Evolutionary conservation across 2,888 invertebrate species (phyloP).

Genomic region (Andrena dorsata): DNA sequence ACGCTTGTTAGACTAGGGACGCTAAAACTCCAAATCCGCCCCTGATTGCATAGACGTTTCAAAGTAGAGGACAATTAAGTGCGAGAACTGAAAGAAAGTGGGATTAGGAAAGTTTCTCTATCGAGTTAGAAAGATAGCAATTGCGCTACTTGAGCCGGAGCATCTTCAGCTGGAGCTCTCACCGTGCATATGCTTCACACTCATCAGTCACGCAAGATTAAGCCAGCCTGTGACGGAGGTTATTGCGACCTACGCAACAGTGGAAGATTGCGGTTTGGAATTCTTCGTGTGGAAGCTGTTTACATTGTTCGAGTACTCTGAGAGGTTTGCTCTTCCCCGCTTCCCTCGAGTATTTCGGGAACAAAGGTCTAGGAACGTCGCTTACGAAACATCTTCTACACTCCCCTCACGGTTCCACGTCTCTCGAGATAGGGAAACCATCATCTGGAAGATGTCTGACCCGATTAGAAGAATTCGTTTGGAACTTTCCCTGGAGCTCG

Average conservation of each 20-base stretch:
- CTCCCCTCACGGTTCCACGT: constrained; percentile 1
- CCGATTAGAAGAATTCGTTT: constrained; percentile 61
- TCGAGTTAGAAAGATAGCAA: not conserved
- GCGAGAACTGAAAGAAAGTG: too few relatives aligned
- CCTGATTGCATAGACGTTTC: too few relatives aligned
- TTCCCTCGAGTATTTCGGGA: constrained; percentile 17
- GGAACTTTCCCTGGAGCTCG: constrained; percentile 52
- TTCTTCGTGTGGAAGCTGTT: constrained; percentile 20
- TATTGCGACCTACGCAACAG: constrained; percentile 36
- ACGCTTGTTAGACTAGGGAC: too few relatives aligned
- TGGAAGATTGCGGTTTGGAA: constrained; percentile 13
- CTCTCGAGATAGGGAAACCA: constrained; percentile 21
- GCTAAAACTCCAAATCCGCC: too few relatives aligned
- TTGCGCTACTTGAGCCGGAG: not conserved
- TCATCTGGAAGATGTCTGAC: constrained; percentile 55
- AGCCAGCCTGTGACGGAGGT: constrained; percentile 17
- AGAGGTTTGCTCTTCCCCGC: constrained; percentile 19
- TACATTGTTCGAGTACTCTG: constrained; percentile 10
- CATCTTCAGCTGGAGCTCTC: constrained; percentile 8
- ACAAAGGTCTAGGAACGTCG: constrained; percentile 4
- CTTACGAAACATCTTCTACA: constrained; percentile 18
- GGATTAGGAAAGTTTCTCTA: not conserved
- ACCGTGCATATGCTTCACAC: constrained; percentile 3
- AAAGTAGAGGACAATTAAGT: too few relatives aligned
- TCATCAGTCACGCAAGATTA: constrained; percentile 32